Evolutionary conservation across 2,888 invertebrate genomes (phyloP).

Genomic region (Chalcosyrphus nemorum): DNA sequence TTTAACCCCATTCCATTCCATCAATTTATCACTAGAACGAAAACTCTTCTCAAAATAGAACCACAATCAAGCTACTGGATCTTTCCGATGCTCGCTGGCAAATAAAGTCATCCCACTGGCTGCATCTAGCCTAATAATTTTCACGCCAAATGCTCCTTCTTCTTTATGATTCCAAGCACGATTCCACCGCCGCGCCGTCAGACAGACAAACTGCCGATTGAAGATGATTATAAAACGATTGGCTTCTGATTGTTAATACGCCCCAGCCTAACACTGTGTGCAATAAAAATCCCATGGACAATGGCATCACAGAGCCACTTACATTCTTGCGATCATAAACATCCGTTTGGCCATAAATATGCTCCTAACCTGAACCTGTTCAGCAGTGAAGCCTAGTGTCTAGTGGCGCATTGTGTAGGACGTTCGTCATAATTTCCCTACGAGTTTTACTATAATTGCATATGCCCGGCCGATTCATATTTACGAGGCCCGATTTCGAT

Average conservation of each 20-base stretch:
- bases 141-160: constrained; percentile 47
- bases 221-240: constrained; percentile 72
- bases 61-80: constrained; percentile 25
- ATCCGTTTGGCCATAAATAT: constrained; percentile 60
- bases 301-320: constrained; percentile 59
- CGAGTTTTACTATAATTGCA: constrained; percentile 65
- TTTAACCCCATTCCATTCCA: constrained; percentile 25
- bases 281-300: constrained; percentile 63
- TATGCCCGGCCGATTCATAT: constrained; percentile 66
- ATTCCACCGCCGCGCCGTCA: not conserved
- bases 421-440: constrained; percentile 70
- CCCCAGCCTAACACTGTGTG: constrained; percentile 47
- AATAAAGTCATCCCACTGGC: constrained; percentile 65
- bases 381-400: no score
- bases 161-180: constrained; percentile 42
- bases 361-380: constrained; percentile 68
- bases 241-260: constrained; percentile 70
- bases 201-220: constrained; percentile 57
- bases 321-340: constrained; percentile 60
- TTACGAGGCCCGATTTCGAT: constrained; percentile 71
- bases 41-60: constrained; percentile 23
- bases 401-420: constrained; percentile 33
- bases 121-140: constrained; percentile 54
- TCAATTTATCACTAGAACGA: constrained; percentile 15
- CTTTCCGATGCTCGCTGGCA: not conserved